Evolutionary conservation across 2,113 vertebrate species (phyloP).

Genomic region (Cochlearius cochlearius): DNA sequence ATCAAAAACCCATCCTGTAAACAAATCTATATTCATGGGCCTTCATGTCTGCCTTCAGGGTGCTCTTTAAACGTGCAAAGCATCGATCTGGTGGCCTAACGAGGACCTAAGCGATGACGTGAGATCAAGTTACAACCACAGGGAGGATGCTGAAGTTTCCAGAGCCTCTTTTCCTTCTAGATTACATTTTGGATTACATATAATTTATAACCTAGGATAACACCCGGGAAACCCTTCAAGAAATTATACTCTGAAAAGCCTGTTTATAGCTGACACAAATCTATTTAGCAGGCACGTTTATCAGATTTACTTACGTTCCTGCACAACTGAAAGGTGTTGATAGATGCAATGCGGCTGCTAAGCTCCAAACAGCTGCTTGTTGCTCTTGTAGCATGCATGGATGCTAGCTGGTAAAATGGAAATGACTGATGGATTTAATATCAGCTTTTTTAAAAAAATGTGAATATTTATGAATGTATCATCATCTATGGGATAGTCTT

Average conservation of each 20-base stretch:
- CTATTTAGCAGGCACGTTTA: background rate
- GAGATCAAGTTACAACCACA: background rate
- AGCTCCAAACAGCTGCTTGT: background rate
- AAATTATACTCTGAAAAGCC: background rate
- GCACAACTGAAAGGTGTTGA: background rate
- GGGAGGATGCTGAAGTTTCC: background rate
- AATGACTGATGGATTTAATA: background rate
- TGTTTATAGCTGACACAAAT: slow-evolving; percentile 1
- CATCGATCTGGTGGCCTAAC: background rate
- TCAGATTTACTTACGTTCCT: slow-evolving; percentile 14
- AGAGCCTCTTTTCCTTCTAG: background rate
- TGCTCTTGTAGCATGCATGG: background rate
- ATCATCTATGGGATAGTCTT: background rate
- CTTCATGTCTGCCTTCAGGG: background rate
- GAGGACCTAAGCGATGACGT: background rate
- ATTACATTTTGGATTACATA: background rate
- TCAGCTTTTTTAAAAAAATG: too few relatives aligned
- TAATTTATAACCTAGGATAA: background rate
- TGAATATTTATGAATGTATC: background rate
- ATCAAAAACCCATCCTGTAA: background rate
- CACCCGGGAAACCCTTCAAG: background rate
- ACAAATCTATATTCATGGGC: background rate
- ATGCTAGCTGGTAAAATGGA: background rate
- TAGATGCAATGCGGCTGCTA: background rate
- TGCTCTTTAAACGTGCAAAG: background rate